These are phyloP conservation scores for Pelochelys cantorii DNA, from an alignment of 2,797 vertebrate species.

Conservation along the genomic window DNA sequence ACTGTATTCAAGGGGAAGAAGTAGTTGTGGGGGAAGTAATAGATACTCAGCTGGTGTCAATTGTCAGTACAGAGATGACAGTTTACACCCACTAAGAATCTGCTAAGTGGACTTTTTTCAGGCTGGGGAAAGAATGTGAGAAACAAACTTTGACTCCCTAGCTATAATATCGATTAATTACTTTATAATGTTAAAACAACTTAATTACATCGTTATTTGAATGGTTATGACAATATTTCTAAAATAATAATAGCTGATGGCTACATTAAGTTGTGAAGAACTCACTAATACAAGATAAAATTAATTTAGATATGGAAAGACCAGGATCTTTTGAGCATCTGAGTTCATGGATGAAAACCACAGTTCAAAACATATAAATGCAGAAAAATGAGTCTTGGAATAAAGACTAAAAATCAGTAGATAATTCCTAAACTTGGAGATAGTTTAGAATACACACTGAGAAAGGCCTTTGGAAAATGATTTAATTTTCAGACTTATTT, in stretches of 20 bases:
- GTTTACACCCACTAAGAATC: neutral
- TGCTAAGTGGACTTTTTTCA: neutral
- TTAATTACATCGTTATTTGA: neutral
- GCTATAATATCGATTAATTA: neutral
- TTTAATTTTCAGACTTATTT: neutral
- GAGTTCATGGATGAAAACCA: neutral
- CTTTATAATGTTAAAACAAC: neutral
- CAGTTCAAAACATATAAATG: neutral
- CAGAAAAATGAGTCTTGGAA: neutral
- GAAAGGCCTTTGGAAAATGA: neutral
- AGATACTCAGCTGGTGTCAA: neutral
- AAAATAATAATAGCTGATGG: neutral
- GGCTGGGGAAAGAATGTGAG: neutral
- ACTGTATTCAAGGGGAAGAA: neutral
- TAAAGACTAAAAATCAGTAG: neutral
- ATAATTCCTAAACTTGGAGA: neutral
- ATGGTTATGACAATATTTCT: neutral
- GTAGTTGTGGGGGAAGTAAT: rapidly evolving
- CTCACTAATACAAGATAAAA: neutral
- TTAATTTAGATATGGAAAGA: neutral
- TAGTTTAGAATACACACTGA: neutral
- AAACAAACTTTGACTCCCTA: neutral
- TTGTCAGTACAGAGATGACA: neutral
- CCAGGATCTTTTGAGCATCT: neutral
- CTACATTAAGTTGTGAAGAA: neutral